A percentile compares a stretch with the other conserved stretches of the same genome.
These are phyloP conservation scores for Ricordea florida DNA, from an alignment of 92 coral and sea anemone genomes.

Conservation along the genomic window DNA sequence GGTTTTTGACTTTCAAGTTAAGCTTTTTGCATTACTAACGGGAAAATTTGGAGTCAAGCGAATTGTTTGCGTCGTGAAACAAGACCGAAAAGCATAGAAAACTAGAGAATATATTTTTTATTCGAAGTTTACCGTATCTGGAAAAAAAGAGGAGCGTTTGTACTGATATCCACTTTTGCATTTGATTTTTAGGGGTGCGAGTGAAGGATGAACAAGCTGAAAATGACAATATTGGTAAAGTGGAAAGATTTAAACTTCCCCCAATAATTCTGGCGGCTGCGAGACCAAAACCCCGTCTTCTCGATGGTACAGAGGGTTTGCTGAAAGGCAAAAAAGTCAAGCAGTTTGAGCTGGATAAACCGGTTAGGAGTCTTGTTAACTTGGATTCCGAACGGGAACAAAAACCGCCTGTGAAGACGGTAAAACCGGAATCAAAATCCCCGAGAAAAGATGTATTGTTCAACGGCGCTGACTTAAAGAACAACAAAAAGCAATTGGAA, in stretches of 20 bases:
- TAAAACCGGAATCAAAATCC: not conserved
- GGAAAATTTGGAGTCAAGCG: no score
- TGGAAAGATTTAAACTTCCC: slow-evolving; percentile 79
- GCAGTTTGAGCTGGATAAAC: slow-evolving; percentile 80
- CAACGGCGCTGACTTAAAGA: not conserved
- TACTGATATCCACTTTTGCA: slow-evolving; percentile 65
- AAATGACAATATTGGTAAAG: not conserved
- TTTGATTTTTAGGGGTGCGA: slow-evolving; percentile 26
- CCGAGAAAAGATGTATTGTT: slow-evolving; percentile 8
- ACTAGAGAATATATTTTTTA: no score
- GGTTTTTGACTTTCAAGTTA: no score
- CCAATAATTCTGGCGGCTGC: slow-evolving; percentile 94
- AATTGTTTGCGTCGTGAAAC: no score
- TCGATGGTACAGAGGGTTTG: slow-evolving; percentile 64
- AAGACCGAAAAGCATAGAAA: no score
- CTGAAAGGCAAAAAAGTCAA: slow-evolving; percentile 85
- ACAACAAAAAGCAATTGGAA: not conserved
- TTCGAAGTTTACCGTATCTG: not conserved
- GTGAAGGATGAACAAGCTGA: slow-evolving; percentile 1
- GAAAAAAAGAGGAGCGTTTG: not conserved
- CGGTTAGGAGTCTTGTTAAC: slow-evolving; percentile 3
- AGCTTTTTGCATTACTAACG: no score
- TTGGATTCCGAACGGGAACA: not conserved
- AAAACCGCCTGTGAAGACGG: not conserved
- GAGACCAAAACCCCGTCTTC: slow-evolving; percentile 72